These are phyloP conservation scores for Acrocyrtus sp. DNA, from an alignment of 2,888 invertebrate genomes.

Conservation along the genomic window DNA sequence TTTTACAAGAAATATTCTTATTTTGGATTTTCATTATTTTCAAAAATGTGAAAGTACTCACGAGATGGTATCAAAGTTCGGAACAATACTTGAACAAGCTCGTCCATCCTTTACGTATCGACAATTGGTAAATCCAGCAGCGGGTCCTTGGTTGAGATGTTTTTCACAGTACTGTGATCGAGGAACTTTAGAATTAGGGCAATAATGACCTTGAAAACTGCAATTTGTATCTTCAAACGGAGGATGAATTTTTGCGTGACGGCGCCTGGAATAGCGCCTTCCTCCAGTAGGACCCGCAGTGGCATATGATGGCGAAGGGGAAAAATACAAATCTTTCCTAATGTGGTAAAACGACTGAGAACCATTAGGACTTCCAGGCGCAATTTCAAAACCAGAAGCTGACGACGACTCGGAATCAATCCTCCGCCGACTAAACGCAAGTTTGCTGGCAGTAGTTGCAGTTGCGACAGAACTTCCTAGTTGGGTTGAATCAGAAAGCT, in stretches of 20 bases:
- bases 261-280: constrained; percentile 31
- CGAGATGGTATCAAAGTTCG: constrained; percentile 34
- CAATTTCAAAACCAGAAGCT: constrained; percentile 18
- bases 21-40: neutral
- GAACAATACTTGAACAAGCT: constrained; percentile 19
- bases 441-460: neutral
- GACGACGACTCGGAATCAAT: constrained; percentile 34
- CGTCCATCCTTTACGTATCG: constrained; percentile 30
- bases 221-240: constrained; percentile 39
- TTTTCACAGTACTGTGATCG: constrained; percentile 42
- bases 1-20: neutral
- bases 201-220: constrained; percentile 30
- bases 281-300: constrained; percentile 19
- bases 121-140: constrained; percentile 26
- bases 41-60: too few relatives aligned
- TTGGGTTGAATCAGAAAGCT: neutral
- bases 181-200: constrained; percentile 27
- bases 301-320: constrained; percentile 34
- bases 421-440: constrained; percentile 24
- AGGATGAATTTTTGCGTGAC: constrained; percentile 41
- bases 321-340: constrained; percentile 39
- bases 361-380: constrained; percentile 30
- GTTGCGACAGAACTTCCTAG: neutral
- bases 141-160: constrained; percentile 36
- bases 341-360: constrained; percentile 27